Evolutionary conservation across 2,888 invertebrate species (phyloP).

Genomic region (Dioctria linearis): DNA sequence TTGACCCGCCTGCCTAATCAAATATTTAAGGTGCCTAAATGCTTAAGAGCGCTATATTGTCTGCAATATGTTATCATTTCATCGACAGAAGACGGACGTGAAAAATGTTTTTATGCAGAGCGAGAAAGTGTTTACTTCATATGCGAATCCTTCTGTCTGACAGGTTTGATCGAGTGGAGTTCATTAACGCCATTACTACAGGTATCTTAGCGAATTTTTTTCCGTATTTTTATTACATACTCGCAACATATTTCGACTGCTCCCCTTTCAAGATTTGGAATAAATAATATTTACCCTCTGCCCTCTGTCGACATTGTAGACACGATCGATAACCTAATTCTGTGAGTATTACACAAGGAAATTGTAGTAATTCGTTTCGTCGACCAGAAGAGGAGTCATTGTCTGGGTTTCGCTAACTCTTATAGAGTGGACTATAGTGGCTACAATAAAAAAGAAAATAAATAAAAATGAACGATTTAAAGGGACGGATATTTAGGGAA

Average conservation of each 20-base stretch:
- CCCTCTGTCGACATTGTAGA: background rate
- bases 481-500: constrained; percentile 1
- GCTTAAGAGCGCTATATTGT: background rate
- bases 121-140: background rate
- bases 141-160: constrained; percentile 9
- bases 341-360: constrained; percentile 14
- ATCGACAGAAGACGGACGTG: background rate
- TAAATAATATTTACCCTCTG: background rate
- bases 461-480: background rate
- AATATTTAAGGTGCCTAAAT: constrained; percentile 6
- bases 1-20: constrained; percentile 23
- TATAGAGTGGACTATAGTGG: background rate
- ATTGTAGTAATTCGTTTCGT: background rate
- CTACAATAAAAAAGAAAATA: background rate
- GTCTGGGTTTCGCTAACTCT: constrained; percentile 17
- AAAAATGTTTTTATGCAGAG: constrained; percentile 20
- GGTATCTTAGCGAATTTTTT: constrained; percentile 34
- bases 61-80: constrained; percentile 16
- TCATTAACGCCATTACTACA: constrained; percentile 45
- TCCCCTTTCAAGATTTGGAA: constrained; percentile 11
- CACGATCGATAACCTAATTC: constrained; percentile 45
- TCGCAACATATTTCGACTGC: constrained; percentile 22
- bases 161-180: constrained; percentile 37
- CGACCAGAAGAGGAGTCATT: background rate
- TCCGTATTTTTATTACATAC: constrained; percentile 31